These are phyloP conservation scores for Kryptolebias ocellatus DNA, from an alignment of 2,797 vertebrate genomes.

Conservation along the genomic window DNA sequence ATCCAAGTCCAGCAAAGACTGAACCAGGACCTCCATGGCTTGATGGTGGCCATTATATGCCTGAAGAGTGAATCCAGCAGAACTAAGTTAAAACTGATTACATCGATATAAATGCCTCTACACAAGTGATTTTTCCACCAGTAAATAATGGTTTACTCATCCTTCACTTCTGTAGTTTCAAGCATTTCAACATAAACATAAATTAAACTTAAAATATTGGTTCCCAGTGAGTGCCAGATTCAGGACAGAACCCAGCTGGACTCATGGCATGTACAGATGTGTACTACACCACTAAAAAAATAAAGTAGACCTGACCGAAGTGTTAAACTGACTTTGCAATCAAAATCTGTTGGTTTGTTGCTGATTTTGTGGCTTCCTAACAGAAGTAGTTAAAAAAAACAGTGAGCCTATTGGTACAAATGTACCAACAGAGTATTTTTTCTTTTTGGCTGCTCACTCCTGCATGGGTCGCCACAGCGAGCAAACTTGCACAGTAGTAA, in stretches of 20 bases:
- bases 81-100: not conserved
- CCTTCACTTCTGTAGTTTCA: no score
- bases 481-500: not conserved
- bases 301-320: not conserved
- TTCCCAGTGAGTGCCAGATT: not conserved
- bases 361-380: not conserved
- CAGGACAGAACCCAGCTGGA: not conserved
- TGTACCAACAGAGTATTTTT: not conserved
- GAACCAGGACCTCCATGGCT: conserved; percentile 95
- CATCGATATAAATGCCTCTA: not conserved
- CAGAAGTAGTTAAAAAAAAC: not conserved
- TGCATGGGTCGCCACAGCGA: no score
- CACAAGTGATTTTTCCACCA: not conserved
- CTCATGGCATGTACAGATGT: no score
- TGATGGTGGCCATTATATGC: conserved; percentile 98
- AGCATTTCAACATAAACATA: no score
- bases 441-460: no score
- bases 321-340: no score
- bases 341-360: not conserved
- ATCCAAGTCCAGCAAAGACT: conserved; percentile 95
- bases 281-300: not conserved
- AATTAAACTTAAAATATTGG: not conserved
- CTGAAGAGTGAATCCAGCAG: conserved; percentile 67
- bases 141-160: not conserved
- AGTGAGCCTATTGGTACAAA: not conserved